These are phyloP conservation scores for Stenurella melanura DNA, from an alignment of 2,888 invertebrate genomes.

Conservation along the genomic window DNA sequence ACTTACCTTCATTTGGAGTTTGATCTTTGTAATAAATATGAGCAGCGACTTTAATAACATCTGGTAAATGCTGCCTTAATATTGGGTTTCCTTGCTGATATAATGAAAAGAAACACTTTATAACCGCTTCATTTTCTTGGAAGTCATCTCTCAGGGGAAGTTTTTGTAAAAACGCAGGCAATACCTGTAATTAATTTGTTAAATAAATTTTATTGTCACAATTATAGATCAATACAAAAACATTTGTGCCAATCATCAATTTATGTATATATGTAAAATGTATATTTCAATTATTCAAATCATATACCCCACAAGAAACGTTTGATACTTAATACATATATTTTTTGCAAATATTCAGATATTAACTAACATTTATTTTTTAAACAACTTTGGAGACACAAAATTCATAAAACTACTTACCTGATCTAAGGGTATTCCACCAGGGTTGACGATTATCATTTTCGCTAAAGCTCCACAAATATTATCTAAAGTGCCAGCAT, in stretches of 20 bases:
- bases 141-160: constrained; percentile 85
- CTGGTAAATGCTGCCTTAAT: constrained; percentile 75
- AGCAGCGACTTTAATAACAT: constrained; percentile 76
- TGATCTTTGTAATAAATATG: constrained; percentile 77
- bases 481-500: constrained; percentile 83
- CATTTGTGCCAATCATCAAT: too few species aligned
- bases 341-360: too few species aligned
- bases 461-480: constrained; percentile 86
- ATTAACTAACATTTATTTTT: too few species aligned
- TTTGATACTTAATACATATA: too few species aligned
- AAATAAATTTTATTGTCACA: not conserved
- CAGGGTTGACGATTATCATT: constrained; percentile 80
- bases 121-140: constrained; percentile 83
- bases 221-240: too few species aligned
- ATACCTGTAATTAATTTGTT: constrained; percentile 75
- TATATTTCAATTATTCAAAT: too few species aligned
- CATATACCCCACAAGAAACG: too few species aligned
- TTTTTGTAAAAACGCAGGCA: constrained; percentile 82
- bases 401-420: constrained; percentile 67
- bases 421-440: constrained; percentile 81
- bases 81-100: constrained; percentile 78
- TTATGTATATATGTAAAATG: too few species aligned
- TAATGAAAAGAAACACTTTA: constrained; percentile 79
- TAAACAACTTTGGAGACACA: too few species aligned
- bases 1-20: constrained; percentile 75